These are phyloP conservation scores for Asteroscopus sphinx DNA, from an alignment of 2,888 invertebrate genomes.

Conservation along the genomic window DNA sequence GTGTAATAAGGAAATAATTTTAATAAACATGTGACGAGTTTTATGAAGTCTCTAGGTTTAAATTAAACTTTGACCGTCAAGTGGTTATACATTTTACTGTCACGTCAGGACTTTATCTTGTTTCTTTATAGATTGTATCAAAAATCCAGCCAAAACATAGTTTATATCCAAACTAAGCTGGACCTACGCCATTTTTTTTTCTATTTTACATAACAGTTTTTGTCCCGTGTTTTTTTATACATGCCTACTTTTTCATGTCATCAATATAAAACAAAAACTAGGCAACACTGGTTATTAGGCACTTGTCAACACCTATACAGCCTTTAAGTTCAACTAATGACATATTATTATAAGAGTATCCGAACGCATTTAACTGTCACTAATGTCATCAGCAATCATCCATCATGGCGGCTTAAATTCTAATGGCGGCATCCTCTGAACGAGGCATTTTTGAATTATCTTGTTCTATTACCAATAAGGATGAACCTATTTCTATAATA, in stretches of 20 bases:
- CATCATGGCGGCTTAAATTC: conserved; percentile 56
- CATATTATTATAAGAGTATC: conserved; percentile 51
- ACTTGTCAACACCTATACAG: conserved; percentile 45
- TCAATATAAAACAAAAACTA: conserved; percentile 28
- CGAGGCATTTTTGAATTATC: conserved; percentile 55
- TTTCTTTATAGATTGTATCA: neutral
- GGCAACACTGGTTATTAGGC: conserved; percentile 36
- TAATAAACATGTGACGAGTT: conserved; percentile 30
- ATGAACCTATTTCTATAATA: conserved; percentile 41
- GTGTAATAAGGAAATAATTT: conserved; percentile 39
- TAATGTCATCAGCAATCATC: conserved; percentile 57
- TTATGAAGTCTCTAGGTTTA: conserved; percentile 8
- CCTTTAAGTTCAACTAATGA: conserved; percentile 46
- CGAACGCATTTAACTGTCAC: conserved; percentile 59
- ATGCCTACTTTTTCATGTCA: conserved; percentile 15
- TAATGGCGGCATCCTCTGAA: conserved; percentile 51
- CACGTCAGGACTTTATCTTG: too few species aligned
- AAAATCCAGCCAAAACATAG: neutral
- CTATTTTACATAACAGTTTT: neutral
- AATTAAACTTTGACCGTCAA: neutral
- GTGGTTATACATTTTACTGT: too few species aligned
- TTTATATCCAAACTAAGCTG: neutral
- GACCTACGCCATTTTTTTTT: conserved; percentile 3
- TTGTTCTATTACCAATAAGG: conserved; percentile 46
- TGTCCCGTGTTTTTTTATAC: neutral